Conservation (phyloP, 2,113 vertebrate genomes). For the Crypturellus undulatus region DNA sequence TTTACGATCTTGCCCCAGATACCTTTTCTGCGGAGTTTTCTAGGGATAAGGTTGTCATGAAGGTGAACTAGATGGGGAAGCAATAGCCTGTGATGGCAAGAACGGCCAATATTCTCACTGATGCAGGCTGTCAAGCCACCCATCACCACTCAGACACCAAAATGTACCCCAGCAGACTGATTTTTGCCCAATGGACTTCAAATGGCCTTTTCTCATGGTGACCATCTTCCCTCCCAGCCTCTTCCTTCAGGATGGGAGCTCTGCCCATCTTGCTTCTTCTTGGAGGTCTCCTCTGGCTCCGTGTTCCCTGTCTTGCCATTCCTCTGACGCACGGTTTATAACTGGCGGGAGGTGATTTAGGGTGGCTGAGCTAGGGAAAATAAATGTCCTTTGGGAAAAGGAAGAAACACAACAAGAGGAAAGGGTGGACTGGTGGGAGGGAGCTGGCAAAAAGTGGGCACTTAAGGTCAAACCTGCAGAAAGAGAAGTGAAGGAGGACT, state of each 20-base stretch:
- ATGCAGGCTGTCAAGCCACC: not conserved
- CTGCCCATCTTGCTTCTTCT: not conserved
- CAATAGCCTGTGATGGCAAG: not conserved
- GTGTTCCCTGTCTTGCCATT: rapidly evolving
- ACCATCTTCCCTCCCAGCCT: not conserved
- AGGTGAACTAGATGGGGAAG: not conserved
- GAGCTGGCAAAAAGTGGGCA: not conserved
- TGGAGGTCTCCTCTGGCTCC: not conserved
- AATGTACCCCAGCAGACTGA: no score
- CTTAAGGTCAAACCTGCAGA: not conserved
- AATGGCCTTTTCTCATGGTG: no score
- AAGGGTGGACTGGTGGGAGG: not conserved
- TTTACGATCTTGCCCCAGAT: not conserved
- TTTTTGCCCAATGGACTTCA: no score
- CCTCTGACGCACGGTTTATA: not conserved
- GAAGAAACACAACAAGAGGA: not conserved
- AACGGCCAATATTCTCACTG: no score
- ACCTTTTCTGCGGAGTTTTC: not conserved
- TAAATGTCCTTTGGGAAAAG: not conserved
- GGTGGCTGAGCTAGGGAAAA: rapidly evolving
- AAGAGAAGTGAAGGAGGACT: not conserved
- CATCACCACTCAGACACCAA: not conserved
- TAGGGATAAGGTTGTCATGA: not conserved
- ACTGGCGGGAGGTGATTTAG: not conserved
- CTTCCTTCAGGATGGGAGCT: not conserved